Conservation (phyloP, 1,140 invertebrate genomes). For the Centruroides sculpturatus region DNA sequence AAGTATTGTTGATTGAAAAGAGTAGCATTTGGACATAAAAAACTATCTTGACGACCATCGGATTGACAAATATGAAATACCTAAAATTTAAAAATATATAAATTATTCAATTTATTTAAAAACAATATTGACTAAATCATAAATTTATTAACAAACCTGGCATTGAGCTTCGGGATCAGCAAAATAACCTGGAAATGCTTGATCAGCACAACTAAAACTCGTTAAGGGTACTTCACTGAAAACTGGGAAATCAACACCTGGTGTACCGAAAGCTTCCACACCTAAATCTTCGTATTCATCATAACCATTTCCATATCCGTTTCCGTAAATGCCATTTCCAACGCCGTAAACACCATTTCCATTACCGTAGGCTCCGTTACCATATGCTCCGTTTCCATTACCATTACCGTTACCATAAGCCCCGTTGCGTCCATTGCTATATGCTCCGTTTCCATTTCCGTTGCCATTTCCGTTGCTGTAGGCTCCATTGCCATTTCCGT, state of each 20-base stretch:
- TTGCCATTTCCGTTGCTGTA: not conserved
- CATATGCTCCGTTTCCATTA: not conserved
- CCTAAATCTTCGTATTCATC: not conserved
- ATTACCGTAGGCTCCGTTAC: not conserved
- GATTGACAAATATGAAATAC: slow-evolving; percentile 29
- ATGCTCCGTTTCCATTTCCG: not conserved
- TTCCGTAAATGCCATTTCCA: too few relatives aligned
- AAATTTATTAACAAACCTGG: slow-evolving; percentile 22
- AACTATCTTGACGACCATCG: slow-evolving; percentile 24
- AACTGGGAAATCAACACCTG: slow-evolving; percentile 33
- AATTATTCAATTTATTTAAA: not conserved
- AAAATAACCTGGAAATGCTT: slow-evolving; percentile 25
- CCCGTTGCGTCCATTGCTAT: not conserved
- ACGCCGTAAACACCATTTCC: not conserved
- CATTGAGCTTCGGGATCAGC: slow-evolving; percentile 25
- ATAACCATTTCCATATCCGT: not conserved
- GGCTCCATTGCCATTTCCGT: not conserved
- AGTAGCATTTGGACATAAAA: slow-evolving; percentile 33
- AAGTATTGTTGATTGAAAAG: slow-evolving; percentile 31
- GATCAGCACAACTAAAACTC: slow-evolving; percentile 22
- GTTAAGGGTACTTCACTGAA: slow-evolving; percentile 24
- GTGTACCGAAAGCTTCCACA: slow-evolving; percentile 21
- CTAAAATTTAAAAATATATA: not conserved
- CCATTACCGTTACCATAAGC: not conserved
- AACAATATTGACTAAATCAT: not conserved